These are phyloP conservation scores for Megaptera novaeangliae DNA, from an alignment of 2,113 vertebrate genomes.

Conservation along the genomic window DNA sequence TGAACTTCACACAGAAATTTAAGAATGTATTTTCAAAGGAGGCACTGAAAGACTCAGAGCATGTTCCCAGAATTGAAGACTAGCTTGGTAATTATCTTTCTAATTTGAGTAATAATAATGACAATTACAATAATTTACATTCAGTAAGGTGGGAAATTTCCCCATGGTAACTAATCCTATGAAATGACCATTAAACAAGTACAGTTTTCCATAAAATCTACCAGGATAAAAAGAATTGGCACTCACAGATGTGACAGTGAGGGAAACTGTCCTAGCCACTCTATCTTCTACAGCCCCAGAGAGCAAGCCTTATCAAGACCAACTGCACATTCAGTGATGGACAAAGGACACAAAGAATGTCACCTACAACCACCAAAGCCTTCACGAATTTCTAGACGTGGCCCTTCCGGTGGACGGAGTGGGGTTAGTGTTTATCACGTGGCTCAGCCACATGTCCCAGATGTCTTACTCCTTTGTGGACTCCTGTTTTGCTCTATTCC, in stretches of 20 bases:
- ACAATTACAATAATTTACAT: background rate
- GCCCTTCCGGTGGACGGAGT: background rate
- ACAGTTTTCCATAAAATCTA: background rate
- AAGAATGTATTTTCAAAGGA: background rate
- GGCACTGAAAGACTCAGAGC: background rate
- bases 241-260: background rate
- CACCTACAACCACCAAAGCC: background rate
- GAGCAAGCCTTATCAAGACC: background rate
- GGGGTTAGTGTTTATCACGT: background rate
- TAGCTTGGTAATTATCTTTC: background rate
- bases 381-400: fast-evolving
- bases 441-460: background rate
- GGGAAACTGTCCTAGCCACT: background rate
- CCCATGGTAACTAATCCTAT: background rate
- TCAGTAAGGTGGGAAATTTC: background rate
- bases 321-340: background rate
- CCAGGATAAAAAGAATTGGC: background rate
- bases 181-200: background rate
- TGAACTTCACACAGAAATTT: background rate
- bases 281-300: background rate
- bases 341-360: background rate
- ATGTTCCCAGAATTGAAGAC: background rate
- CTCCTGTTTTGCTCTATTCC: background rate
- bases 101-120: background rate
- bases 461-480: background rate